Base-by-base conservation (phyloP, 2,113 vertebrate genomes). In the Rhipidura dahli region DNA sequence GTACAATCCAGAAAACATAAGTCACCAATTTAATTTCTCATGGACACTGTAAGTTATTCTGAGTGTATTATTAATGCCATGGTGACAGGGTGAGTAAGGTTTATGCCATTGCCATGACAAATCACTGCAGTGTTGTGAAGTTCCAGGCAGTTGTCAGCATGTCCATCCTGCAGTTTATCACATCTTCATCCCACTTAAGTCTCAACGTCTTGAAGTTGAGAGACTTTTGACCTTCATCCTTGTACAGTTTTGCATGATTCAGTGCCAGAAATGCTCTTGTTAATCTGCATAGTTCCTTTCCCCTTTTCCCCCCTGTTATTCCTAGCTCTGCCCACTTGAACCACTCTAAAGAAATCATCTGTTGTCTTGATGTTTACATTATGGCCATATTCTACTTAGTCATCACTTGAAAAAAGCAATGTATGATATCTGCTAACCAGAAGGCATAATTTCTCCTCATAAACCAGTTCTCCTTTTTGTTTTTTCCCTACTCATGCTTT, bases 51-150 rank as follows among this genome's bases (percentile, higher is more conserved):
- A 88, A 93, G 44, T 88, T 94, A 78, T 56, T 90, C 44, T 78
- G 60, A 71, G 68, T 83, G 30, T 57, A 70, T 90, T 83, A 80
- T 86, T 96, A 88, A 92, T 3, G 10, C 86, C 51, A 37, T 24
- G 56, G 76, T 96, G 87, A 86, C 64, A 85, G 75, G 49, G 70
- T 95, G 93, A 95, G 28, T 77, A 88, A 94, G 47, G 71, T 85
- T 96, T 60, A 44, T 64, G 76, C 63, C 63, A 37, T 49, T 68
- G 79, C 47, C 56, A 30, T 75, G 85, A 95, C 75, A 75, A 90
- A 95, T 91, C 60, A 51, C 47, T 80, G 64, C 54, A 81, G 47
- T 7, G 1, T n/a, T 83, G 56, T 84, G 82, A 65, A 72, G 66
- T 72, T 87, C 70, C 71, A 70, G 3, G 2, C 50, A 85, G 40